Percentiles rank a stretch among this genome's conserved stretches.
phyloP scores from a whole-genome alignment of 2,888 invertebrate genomes.

The Hedychridium roseum region DNA sequence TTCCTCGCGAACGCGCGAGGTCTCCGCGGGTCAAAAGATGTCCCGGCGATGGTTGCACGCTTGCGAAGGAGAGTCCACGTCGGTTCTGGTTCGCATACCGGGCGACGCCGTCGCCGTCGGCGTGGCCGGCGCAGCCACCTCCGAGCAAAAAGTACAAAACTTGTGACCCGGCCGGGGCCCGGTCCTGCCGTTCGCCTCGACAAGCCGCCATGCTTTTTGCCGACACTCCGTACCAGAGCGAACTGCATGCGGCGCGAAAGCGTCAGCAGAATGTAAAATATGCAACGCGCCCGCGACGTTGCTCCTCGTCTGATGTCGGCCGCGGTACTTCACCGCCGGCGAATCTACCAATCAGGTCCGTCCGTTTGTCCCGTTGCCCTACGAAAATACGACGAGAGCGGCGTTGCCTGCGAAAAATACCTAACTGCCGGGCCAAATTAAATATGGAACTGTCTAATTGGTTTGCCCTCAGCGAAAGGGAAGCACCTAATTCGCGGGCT shows the following conservation, averaged over 20 bases:
- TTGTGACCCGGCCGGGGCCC: conserved; percentile 48
- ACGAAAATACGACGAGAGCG: background rate
- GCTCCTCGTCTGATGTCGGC: no score
- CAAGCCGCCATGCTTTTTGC: conserved; percentile 54
- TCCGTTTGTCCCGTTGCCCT: background rate
- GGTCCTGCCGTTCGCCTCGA: conserved; percentile 47
- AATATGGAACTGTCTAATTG: no score
- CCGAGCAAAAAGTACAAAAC: conserved; percentile 46
- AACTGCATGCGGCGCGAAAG: conserved; percentile 48
- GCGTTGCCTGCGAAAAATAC: background rate
- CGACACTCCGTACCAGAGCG: conserved; percentile 45
- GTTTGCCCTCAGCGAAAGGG: no score
- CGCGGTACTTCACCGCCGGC: no score
- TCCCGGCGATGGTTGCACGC: conserved; percentile 21
- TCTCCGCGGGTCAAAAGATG: conserved; percentile 40
- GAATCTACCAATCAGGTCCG: no score
- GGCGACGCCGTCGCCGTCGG: conserved; percentile 20
- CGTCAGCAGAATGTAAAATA: conserved; percentile 60
- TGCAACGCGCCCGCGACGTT: conserved; percentile 43
- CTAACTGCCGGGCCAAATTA: background rate
- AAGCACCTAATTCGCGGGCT: no score
- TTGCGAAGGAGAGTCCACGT: background rate
- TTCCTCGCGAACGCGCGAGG: conserved; percentile 22
- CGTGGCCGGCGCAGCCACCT: conserved; percentile 22
- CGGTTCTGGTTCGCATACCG: conserved; percentile 39